Evolutionary conservation across 92 coral and sea anemone genomes (phyloP), one percentile per base, ranked within the genome.

Genomic region (Hydrozoanthus gracilis): DNA sequence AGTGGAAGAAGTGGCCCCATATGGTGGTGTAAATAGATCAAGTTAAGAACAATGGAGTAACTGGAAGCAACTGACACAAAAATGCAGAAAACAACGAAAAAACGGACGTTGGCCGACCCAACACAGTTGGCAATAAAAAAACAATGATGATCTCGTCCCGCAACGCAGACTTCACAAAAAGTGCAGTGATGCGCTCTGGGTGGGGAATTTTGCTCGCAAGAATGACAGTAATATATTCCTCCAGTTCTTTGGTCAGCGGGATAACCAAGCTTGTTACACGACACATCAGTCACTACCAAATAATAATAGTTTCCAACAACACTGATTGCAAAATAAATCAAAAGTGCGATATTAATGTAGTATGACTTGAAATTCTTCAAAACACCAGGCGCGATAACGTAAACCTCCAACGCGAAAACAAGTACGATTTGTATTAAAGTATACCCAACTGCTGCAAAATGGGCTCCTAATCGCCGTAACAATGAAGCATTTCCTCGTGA

Each of bases 171-270:
- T 84, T 89, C 89, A 78, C 98, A 95, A 17, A 91, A 69, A 5
- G 86, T 73, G 79, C 98, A 95, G 46, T 95, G 98, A 56, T 95
- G 98, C 18, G 98, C 87, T 89, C 98, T 91, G 47, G 94, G 94
- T 9, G 98, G 98, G 52, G 98, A 95, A 58, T 95, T 95, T 64
- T 88, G 91, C 56, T 91, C 94, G 72, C 98, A 95, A 2, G 93
- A 92, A 51, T 95, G 98, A 71, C 98, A 95, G 65, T 86, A 95
- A 76, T 86, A 93, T 44, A 84, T 83, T 44, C 39, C 39, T 27
- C 97, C 97, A 58, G 77, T 48, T 17, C 89, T 78, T 20, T 91
- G 91, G 11, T 90, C 93, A 16, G 61, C 86, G 12, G 91, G 84
- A 54, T 84, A 77, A 13, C 71, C 76, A 13, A 61, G 50, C 64